Conservation (phyloP, 2,888 invertebrate genomes). For the Melanophora roralis region DNA sequence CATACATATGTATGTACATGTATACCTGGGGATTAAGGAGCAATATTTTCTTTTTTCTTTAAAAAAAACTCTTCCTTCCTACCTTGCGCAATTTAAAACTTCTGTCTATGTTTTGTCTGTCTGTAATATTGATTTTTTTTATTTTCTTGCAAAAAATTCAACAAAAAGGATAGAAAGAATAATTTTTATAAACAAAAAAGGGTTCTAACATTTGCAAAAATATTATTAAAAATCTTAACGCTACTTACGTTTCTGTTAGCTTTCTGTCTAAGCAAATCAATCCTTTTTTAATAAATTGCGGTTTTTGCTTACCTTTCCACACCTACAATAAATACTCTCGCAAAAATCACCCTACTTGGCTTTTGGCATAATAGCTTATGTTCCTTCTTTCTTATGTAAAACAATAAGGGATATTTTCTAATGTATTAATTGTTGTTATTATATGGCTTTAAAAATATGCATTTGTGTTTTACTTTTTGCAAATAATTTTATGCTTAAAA, state of each 20-base stretch:
- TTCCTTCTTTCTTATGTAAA: background rate
- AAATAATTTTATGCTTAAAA: no score
- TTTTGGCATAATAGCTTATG: background rate
- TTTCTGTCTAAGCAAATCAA: background rate
- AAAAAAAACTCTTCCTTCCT: no score
- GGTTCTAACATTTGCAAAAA: background rate
- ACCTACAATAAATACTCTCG: background rate
- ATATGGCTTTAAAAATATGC: constrained; percentile 29
- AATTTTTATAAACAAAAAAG: no score
- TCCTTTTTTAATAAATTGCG: constrained; percentile 6
- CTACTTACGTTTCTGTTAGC: background rate
- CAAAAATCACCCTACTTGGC: constrained; percentile 19
- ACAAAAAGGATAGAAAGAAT: background rate
- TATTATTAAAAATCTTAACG: background rate
- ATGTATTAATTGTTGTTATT: background rate
- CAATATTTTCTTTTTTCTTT: no score
- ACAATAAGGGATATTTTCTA: background rate
- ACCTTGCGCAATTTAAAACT: background rate
- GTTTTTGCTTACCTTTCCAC: background rate
- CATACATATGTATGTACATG: no score
- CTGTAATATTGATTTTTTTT: constrained; percentile 46
- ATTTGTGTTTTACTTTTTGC: background rate
- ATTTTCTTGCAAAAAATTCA: background rate
- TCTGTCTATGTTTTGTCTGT: constrained; percentile 9
- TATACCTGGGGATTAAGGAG: no score